These are phyloP conservation scores for Spisula solida DNA, from an alignment of 2,888 invertebrate species.

Conservation along the genomic window DNA sequence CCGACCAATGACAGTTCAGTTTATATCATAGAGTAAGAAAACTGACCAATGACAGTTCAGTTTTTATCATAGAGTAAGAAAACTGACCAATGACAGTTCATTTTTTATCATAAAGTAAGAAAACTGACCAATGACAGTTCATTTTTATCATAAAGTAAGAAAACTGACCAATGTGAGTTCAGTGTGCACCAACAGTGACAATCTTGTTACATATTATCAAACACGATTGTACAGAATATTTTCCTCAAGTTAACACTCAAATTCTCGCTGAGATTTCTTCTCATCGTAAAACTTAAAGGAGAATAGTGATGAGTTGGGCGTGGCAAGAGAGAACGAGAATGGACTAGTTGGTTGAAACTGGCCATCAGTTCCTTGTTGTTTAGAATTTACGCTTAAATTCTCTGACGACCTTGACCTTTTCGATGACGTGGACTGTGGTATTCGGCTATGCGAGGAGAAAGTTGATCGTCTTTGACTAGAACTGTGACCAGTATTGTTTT, in stretches of 20 bases:
- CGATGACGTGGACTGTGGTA: conserved; percentile 63
- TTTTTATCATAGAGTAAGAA: too few relatives aligned
- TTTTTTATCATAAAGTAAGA: too few relatives aligned
- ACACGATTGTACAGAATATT: too few relatives aligned
- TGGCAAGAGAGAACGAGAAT: conserved; percentile 80
- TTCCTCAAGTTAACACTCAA: conserved; percentile 26
- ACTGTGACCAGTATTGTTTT: conserved; percentile 27
- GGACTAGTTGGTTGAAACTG: conserved; percentile 72
- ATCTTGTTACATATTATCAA: too few relatives aligned
- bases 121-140: too few relatives aligned
- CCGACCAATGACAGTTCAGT: too few relatives aligned
- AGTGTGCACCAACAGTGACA: too few relatives aligned
- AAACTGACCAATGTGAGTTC: too few relatives aligned
- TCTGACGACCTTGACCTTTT: conserved; percentile 82
- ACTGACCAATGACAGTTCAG: too few relatives aligned
- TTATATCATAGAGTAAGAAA: too few relatives aligned
- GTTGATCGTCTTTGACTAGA: conserved; percentile 67
- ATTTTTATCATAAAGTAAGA: too few relatives aligned
- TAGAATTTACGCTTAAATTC: conserved; percentile 67
- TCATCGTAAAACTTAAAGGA: conserved; percentile 81
- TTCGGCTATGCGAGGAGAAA: conserved; percentile 64
- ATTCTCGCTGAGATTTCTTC: conserved; percentile 22
- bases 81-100: too few relatives aligned
- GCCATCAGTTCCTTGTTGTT: conserved; percentile 39
- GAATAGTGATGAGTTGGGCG: conserved; percentile 78